Evolutionary conservation across 2,113 vertebrate genomes (phyloP).

Genomic region (Tupaia tana): DNA sequence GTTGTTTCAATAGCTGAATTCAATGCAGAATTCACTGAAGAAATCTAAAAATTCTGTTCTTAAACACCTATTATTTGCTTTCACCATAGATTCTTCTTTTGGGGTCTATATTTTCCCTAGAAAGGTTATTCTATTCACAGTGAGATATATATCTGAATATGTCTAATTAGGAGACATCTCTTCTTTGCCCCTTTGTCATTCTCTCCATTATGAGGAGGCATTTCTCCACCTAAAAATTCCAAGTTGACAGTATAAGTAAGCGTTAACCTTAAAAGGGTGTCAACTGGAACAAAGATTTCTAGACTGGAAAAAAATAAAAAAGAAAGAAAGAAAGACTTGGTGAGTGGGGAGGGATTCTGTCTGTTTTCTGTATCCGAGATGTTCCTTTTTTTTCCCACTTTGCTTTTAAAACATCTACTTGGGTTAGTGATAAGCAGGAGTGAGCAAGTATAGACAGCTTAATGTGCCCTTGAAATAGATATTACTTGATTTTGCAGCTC

Average conservation of each 20-base stretch:
- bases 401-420: background rate
- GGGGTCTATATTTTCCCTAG: conserved; percentile 68
- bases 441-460: background rate
- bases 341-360: background rate
- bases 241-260: conserved; percentile 40
- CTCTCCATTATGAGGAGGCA: background rate
- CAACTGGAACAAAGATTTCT: conserved; percentile 11
- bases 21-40: conserved; percentile 73
- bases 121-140: conserved; percentile 73
- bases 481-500: conserved; percentile 55
- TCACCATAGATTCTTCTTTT: conserved; percentile 43
- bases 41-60: conserved; percentile 69
- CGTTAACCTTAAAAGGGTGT: conserved; percentile 51
- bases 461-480: conserved; percentile 30
- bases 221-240: conserved; percentile 29
- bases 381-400: background rate
- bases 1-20: conserved; percentile 68
- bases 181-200: conserved; percentile 59
- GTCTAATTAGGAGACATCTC: conserved; percentile 61
- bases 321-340: background rate
- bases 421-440: background rate
- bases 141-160: conserved; percentile 54
- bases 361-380: background rate
- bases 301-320: background rate
- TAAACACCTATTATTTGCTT: conserved; percentile 74